phyloP scores from a whole-genome alignment of 92 coral and sea anemone genomes.

The Zoanthus solanderi region DNA sequence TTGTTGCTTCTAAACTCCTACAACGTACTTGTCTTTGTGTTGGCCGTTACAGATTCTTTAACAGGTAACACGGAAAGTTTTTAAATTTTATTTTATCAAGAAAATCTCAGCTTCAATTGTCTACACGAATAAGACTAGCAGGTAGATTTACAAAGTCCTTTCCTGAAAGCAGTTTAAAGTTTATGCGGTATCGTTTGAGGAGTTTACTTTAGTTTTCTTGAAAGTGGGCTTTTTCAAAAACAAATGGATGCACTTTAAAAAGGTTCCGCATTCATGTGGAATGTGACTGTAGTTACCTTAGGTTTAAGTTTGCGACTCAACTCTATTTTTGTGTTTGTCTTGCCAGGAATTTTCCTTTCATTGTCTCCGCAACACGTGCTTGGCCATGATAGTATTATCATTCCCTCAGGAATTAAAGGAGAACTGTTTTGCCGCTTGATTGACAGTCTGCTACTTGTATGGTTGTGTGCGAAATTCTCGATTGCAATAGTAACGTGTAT shows the following conservation, averaged over 20 bases:
- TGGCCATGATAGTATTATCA: background rate
- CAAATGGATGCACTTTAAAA: too few relatives aligned
- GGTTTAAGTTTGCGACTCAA: too few relatives aligned
- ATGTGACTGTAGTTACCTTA: too few relatives aligned
- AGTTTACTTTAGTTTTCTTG: too few relatives aligned
- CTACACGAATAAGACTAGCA: too few relatives aligned
- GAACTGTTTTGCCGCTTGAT: conserved; percentile 26
- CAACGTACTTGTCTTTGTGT: conserved; percentile 11
- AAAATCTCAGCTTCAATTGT: too few relatives aligned
- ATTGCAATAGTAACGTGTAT: conserved; percentile 34
- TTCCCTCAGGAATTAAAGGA: conserved; percentile 3
- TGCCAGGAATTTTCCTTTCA: conserved; percentile 10
- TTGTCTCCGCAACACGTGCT: conserved; percentile 22
- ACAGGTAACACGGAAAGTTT: background rate
- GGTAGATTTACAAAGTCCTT: too few relatives aligned
- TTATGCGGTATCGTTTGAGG: too few relatives aligned
- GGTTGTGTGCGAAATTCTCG: conserved; percentile 34
- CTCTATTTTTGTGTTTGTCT: background rate
- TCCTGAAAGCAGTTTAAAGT: too few relatives aligned
- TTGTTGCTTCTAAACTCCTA: conserved; percentile 10
- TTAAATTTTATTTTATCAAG: too few relatives aligned
- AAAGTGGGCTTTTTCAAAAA: too few relatives aligned
- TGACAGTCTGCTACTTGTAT: conserved; percentile 12
- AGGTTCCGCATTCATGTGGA: too few relatives aligned
- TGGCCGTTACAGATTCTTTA: conserved; percentile 10